Evolutionary conservation across 2,888 invertebrate species (phyloP).

Genomic region (Tachina grossa): DNA sequence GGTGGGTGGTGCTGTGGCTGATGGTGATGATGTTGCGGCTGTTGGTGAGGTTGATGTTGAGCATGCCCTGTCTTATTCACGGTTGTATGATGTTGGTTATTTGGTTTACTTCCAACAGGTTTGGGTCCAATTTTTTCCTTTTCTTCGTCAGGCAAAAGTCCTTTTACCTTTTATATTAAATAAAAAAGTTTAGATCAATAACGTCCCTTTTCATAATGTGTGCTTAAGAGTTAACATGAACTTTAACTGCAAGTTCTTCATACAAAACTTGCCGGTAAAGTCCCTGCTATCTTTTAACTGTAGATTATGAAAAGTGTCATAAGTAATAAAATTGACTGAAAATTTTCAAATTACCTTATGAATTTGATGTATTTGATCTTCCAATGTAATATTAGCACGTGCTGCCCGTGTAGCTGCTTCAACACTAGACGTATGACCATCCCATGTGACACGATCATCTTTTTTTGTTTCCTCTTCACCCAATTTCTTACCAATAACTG

Average conservation of each 20-base stretch:
- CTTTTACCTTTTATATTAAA: conserved; percentile 85
- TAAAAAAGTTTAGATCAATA: neutral
- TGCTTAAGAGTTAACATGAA: too few relatives aligned
- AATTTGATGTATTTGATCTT: conserved; percentile 98
- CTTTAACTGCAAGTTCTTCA: too few relatives aligned
- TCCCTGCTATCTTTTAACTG: too few relatives aligned
- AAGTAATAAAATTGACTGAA: neutral
- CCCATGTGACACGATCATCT: conserved; percentile 98
- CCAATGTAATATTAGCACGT: conserved; percentile 96
- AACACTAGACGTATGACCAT: conserved; percentile 98
- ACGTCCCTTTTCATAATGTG: too few relatives aligned
- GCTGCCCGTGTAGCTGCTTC: conserved; percentile 97
- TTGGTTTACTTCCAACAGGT: conserved; percentile 84
- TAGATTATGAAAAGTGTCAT: too few relatives aligned
- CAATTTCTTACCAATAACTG: conserved; percentile 99
- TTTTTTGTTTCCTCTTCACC: conserved; percentile 93
- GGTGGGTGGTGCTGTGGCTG: conserved; percentile 72
- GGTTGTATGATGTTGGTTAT: conserved; percentile 79
- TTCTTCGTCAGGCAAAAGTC: conserved; percentile 96
- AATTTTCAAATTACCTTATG: conserved; percentile 87
- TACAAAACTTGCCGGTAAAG: too few relatives aligned
- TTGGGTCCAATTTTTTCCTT: conserved; percentile 98
- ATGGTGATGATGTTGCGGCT: conserved; percentile 73
- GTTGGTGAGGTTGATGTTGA: conserved; percentile 76
- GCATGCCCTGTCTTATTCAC: conserved; percentile 72